These are phyloP conservation scores for Trachymyrmex cornetzi DNA, from an alignment of 1,140 invertebrate species.

Conservation along the genomic window DNA sequence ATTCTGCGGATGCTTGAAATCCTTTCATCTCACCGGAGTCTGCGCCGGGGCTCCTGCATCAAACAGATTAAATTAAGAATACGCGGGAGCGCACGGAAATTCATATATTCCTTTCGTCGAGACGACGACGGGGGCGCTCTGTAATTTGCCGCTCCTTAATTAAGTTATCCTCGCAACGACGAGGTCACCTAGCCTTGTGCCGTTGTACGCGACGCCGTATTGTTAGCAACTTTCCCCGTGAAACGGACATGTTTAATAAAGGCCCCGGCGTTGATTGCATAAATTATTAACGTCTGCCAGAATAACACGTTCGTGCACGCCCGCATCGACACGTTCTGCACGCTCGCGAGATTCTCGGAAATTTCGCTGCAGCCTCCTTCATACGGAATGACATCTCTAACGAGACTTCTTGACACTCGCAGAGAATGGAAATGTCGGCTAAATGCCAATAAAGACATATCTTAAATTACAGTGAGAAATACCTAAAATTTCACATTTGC, in stretches of 20 bases:
- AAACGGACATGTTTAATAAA: conserved; percentile 66
- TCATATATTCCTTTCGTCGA: conserved; percentile 59
- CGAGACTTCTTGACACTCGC: conserved; percentile 13
- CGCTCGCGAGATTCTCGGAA: not conserved
- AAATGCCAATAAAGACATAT: conserved; percentile 13
- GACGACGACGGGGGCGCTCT: conserved; percentile 13
- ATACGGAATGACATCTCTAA: not conserved
- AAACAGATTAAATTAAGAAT: conserved; percentile 65
- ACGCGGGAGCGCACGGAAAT: conserved; percentile 41
- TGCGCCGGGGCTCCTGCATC: conserved; percentile 16
- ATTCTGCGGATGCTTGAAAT: conserved; percentile 12
- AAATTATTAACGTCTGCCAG: conserved; percentile 70
- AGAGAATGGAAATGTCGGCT: not conserved
- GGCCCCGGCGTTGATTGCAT: conserved; percentile 68
- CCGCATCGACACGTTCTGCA: conserved; percentile 14
- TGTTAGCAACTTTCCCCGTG: conserved; percentile 61
- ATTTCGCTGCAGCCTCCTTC: conserved; percentile 3
- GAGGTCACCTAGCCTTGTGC: conserved; percentile 30
- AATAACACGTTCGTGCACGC: not conserved
- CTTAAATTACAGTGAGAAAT: not conserved
- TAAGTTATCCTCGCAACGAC: conserved; percentile 45
- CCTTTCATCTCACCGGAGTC: conserved; percentile 35
- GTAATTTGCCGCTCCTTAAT: conserved; percentile 63
- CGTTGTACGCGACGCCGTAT: conserved; percentile 31
- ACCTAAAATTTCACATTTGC: not conserved